Conservation (phyloP, 1,140 invertebrate species). For the Adelges cooleyi region DNA sequence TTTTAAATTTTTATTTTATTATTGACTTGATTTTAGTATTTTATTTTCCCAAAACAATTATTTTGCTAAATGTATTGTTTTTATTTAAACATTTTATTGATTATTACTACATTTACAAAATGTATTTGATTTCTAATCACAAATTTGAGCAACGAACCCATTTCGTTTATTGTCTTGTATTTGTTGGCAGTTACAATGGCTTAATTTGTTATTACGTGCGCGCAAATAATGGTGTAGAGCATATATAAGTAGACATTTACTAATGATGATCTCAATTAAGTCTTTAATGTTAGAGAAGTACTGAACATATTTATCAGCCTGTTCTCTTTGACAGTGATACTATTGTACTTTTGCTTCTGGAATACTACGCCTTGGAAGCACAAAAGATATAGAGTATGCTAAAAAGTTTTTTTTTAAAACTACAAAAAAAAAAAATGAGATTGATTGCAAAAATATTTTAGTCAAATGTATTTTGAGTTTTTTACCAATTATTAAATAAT, state of each 20-base stretch:
- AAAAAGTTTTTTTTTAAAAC: too few species aligned
- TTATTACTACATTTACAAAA: constrained; percentile 28
- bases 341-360: constrained; percentile 2
- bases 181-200: not conserved
- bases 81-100: constrained; percentile 11
- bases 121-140: not conserved
- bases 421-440: too few species aligned
- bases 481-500: too few species aligned
- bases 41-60: not conserved
- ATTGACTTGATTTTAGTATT: not conserved
- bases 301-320: not conserved
- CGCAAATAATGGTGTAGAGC: not conserved
- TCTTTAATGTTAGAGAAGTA: not conserved
- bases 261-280: constrained; percentile 14
- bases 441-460: too few species aligned
- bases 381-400: not conserved
- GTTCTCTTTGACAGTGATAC: not conserved
- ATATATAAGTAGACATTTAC: not conserved
- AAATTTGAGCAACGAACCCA: constrained; percentile 10
- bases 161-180: not conserved
- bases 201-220: not conserved
- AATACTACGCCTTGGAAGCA: constrained; percentile 6
- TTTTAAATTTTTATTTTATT: not conserved
- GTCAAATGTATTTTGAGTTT: too few species aligned
- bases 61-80: not conserved